Base-by-base conservation (phyloP, 2,888 invertebrate species). In the Platynereis dumerilii region DNA sequence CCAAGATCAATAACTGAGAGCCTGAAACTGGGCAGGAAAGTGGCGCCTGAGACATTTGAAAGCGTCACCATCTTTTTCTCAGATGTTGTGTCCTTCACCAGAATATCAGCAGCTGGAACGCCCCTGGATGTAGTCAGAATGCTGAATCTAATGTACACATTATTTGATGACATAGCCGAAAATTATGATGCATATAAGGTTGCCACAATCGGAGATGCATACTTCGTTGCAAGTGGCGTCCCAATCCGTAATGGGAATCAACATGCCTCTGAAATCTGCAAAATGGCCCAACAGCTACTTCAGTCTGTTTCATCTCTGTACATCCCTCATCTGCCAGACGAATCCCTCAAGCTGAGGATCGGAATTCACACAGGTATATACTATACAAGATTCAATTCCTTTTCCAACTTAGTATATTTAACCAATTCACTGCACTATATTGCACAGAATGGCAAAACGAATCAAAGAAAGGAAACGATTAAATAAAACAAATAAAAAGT, bases 131-230 rank as follows among this genome's bases (percentile, higher is more conserved):
- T 48, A 7, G 48, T 48, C 5, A 22, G 48, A 7, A 20, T 48
- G 48, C n/a, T 48, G 22, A 48, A 48, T 48, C 20, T 20, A 7
- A 48, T 48, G 48, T 48, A 48, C 48, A 48, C 48, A 5, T 20
- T 20, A n/a, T 48, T 48, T n/a, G 48, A 48, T n/a, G 17, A 48
- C 22, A 48, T 48, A 10, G 7, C 48, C 5, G 20, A 3, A 20
- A 48, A n/a, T 3, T 48, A 10, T 48, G 48, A 48, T 48, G 48
- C 17, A 22, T 48, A 48, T n/a, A 48, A 48, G n/a, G 48, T 48
- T 5, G 48, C 48, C 20, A 48, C 48, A 10, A 48, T 48, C 17
- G 48, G 48, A 5, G 48, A 48, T n/a, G 48, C 48, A 10, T 48
- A 48, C 48, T n/a, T 48, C 17, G 48, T 48, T 10, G 48, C 48